Percentiles rank a stretch among this genome's conserved stretches.
Conservation (phyloP, 2,888 invertebrate genomes). For the Tridacna crocea region DNA sequence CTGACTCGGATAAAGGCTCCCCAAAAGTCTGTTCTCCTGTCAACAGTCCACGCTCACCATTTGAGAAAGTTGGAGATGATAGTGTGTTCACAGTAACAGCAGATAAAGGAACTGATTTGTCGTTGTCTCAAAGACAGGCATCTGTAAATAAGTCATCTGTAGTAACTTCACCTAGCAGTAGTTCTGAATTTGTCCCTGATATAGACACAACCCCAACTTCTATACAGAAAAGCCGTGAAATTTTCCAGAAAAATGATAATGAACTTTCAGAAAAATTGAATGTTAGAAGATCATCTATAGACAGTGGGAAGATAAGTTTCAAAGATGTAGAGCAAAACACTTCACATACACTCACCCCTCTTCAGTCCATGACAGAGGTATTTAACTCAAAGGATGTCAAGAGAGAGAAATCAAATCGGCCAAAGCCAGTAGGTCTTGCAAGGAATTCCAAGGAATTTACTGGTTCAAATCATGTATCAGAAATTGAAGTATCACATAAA, state of each 20-base stretch:
- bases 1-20: slow-evolving; percentile 46
- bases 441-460: slow-evolving; percentile 32
- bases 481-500: slow-evolving; percentile 10
- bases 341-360: slow-evolving; percentile 31
- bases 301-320: not conserved
- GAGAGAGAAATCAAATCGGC: slow-evolving; percentile 28
- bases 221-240: slow-evolving; percentile 1
- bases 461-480: slow-evolving; percentile 14
- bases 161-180: slow-evolving; percentile 5
- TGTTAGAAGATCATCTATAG: not conserved
- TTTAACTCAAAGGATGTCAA: slow-evolving; percentile 59
- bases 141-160: slow-evolving; percentile 9
- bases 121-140: not conserved
- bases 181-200: slow-evolving; percentile 8
- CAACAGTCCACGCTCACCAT: slow-evolving; percentile 48
- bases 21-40: slow-evolving; percentile 40
- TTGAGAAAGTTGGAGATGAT: slow-evolving; percentile 43
- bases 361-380: slow-evolving; percentile 42
- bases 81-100: slow-evolving; percentile 52
- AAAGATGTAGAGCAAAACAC: not conserved
- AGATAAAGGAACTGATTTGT: not conserved
- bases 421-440: slow-evolving; percentile 37
- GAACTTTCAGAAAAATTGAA: not conserved
- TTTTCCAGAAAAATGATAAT: slow-evolving; percentile 9
- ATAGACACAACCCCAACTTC: slow-evolving; percentile 26